Conservation (phyloP, 1,140 invertebrate genomes). For the Heliothis subflexa region DNA sequence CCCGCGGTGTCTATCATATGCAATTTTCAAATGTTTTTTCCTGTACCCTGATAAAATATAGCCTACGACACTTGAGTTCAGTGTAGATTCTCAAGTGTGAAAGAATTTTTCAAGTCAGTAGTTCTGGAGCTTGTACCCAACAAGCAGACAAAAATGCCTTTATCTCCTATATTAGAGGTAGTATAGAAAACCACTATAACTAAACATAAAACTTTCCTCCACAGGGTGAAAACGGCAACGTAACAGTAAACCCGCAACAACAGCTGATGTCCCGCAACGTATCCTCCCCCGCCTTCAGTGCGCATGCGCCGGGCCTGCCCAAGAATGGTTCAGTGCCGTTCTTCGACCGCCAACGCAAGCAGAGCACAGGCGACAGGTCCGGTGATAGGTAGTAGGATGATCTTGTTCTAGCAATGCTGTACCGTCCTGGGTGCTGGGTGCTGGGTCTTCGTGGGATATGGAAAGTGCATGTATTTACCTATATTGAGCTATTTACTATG, state of each 20-base stretch:
- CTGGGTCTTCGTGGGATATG: slow-evolving; percentile 18
- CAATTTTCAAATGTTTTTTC: too few species aligned
- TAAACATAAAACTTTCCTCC: background rate
- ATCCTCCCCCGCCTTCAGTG: slow-evolving; percentile 94
- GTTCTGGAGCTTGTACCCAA: too few species aligned
- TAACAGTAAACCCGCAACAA: slow-evolving; percentile 70
- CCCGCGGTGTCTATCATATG: too few species aligned
- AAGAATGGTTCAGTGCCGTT: slow-evolving; percentile 96
- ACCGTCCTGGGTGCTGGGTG: background rate
- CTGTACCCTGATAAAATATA: too few species aligned
- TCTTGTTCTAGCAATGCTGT: slow-evolving; percentile 24
- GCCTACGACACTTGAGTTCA: too few species aligned
- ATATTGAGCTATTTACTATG: too few species aligned
- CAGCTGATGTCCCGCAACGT: slow-evolving; percentile 91
- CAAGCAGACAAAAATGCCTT: background rate
- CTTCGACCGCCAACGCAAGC: slow-evolving; percentile 93
- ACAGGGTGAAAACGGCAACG: slow-evolving; percentile 77
- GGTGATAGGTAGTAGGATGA: slow-evolving; percentile 61
- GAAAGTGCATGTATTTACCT: background rate
- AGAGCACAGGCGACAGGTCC: slow-evolving; percentile 91
- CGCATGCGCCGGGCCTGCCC: slow-evolving; percentile 91
- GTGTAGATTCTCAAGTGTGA: too few species aligned
- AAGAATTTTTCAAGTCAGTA: too few species aligned
- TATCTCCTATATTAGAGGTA: too few species aligned
- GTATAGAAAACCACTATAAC: too few species aligned